A percentile compares a stretch with the other conserved stretches of the same genome.
Evolutionary conservation across 1,140 invertebrate genomes (phyloP).

Genomic region (Asobara japonica): DNA sequence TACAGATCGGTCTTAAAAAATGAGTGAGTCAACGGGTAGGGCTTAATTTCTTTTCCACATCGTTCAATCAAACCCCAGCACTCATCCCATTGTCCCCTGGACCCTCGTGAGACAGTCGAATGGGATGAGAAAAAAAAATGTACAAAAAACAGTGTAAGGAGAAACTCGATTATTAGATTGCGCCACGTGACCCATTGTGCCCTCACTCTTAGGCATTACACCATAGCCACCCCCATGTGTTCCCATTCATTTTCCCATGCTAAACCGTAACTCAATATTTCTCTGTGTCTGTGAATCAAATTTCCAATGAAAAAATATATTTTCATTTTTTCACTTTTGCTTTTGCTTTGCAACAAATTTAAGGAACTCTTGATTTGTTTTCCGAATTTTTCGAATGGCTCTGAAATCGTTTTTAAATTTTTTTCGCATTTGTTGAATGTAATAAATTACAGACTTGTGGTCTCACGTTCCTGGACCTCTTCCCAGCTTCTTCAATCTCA

Average conservation of each 20-base stretch:
- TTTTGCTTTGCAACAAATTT: too few species aligned
- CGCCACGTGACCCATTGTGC: constrained; percentile 54
- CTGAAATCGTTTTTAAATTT: too few species aligned
- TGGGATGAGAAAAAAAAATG: constrained; percentile 18
- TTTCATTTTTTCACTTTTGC: too few species aligned
- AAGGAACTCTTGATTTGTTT: background rate
- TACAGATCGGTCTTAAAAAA: background rate
- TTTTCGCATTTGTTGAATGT: too few species aligned
- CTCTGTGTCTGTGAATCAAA: constrained; percentile 18
- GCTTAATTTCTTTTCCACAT: background rate
- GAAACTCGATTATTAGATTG: constrained; percentile 53
- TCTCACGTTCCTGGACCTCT: background rate
- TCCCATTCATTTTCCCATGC: constrained; percentile 8
- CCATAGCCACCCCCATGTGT: constrained; percentile 21
- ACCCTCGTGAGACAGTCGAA: constrained; percentile 12
- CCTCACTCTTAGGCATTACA: constrained; percentile 19
- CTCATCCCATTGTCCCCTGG: constrained; percentile 3
- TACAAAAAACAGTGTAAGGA: constrained; percentile 23
- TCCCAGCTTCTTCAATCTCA: constrained; percentile 20
- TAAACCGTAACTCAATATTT: constrained; percentile 35
- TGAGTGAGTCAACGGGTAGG: background rate
- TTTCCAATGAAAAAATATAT: constrained; percentile 18
- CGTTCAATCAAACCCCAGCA: background rate
- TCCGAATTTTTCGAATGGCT: too few species aligned
- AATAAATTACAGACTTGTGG: background rate